Percentiles rank a stretch among this genome's conserved stretches.
These are phyloP conservation scores for Zonitis immaculata DNA, from an alignment of 2,888 invertebrate species.

Conservation along the genomic window DNA sequence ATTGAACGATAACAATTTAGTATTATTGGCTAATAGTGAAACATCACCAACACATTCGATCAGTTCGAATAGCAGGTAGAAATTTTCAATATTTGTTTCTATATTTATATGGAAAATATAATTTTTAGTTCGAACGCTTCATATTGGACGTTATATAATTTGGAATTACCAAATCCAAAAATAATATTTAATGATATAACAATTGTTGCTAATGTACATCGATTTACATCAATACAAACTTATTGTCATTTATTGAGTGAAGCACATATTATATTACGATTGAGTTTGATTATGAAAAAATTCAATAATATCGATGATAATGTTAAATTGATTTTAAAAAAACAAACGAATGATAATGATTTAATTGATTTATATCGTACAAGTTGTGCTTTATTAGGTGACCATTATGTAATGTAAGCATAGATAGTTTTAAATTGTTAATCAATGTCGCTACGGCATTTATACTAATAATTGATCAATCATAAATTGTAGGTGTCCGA, in stretches of 20 bases:
- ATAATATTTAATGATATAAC: slow-evolving; percentile 67
- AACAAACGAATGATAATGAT: slow-evolving; percentile 43
- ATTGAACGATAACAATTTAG: slow-evolving; percentile 50
- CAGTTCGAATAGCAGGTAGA: slow-evolving; percentile 45
- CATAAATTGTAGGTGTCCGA: slow-evolving; percentile 40
- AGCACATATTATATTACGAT: slow-evolving; percentile 63
- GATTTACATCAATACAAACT: slow-evolving; percentile 60
- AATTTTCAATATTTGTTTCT: no score
- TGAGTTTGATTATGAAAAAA: slow-evolving; percentile 46
- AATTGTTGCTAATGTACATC: slow-evolving; percentile 61
- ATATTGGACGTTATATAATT: slow-evolving; percentile 69
- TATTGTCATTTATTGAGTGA: slow-evolving; percentile 70
- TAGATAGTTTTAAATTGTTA: no score
- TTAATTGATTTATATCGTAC: slow-evolving; percentile 49
- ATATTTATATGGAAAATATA: no score
- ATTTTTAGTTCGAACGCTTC: slow-evolving; percentile 45
- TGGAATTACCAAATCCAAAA: slow-evolving; percentile 61
- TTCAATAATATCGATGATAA: slow-evolving; percentile 42
- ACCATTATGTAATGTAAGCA: slow-evolving; percentile 53
- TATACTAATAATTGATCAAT: no score
- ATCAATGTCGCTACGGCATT: no score
- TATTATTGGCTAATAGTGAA: slow-evolving; percentile 57
- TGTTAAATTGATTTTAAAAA: slow-evolving; percentile 35
- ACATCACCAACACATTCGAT: slow-evolving; percentile 51
- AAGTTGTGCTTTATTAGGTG: slow-evolving; percentile 55